phyloP scores from a whole-genome alignment of 2,113 vertebrate genomes.

The Perccottus glenii region DNA sequence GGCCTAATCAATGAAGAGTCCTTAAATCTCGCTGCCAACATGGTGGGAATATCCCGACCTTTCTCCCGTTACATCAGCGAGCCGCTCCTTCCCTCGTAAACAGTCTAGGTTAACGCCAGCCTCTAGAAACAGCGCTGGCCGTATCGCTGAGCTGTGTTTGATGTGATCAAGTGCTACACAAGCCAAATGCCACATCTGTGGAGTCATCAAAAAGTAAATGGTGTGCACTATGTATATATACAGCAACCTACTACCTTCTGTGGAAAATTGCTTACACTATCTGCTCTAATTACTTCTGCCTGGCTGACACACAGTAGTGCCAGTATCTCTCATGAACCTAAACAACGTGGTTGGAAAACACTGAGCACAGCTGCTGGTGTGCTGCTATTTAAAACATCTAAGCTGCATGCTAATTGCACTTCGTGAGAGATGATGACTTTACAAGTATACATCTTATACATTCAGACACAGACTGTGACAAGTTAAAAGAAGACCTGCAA shows the following conservation, averaged over 20 bases:
- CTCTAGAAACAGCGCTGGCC: slow-evolving; percentile 14
- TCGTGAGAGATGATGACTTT: slow-evolving; percentile 1
- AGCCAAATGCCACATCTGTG: slow-evolving; percentile 49
- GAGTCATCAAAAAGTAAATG: slow-evolving; percentile 52
- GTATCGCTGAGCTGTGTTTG: slow-evolving; percentile 16
- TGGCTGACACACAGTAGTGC: slow-evolving; percentile 12
- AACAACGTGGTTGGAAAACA: slow-evolving; percentile 14
- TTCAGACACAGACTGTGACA: neutral
- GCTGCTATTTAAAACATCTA: slow-evolving; percentile 17
- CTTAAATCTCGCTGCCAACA: slow-evolving; percentile 27
- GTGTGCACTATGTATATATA: slow-evolving; percentile 23
- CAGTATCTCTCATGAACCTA: slow-evolving; percentile 8
- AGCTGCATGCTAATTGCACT: neutral
- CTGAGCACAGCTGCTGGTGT: slow-evolving; percentile 28
- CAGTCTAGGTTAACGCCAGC: slow-evolving; percentile 16
- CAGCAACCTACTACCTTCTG: slow-evolving; percentile 12
- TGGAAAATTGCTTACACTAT: slow-evolving; percentile 32
- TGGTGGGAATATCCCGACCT: slow-evolving; percentile 31
- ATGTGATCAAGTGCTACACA: slow-evolving; percentile 33
- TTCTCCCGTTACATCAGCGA: slow-evolving; percentile 33
- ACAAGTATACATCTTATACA: neutral
- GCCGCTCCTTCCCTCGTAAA: slow-evolving; percentile 18
- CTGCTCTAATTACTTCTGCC: slow-evolving; percentile 43
- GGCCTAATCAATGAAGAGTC: slow-evolving; percentile 30
- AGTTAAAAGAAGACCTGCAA: neutral